These are phyloP conservation scores for Lophotriccus pileatus DNA, from an alignment of 2,797 vertebrate genomes.

Conservation along the genomic window DNA sequence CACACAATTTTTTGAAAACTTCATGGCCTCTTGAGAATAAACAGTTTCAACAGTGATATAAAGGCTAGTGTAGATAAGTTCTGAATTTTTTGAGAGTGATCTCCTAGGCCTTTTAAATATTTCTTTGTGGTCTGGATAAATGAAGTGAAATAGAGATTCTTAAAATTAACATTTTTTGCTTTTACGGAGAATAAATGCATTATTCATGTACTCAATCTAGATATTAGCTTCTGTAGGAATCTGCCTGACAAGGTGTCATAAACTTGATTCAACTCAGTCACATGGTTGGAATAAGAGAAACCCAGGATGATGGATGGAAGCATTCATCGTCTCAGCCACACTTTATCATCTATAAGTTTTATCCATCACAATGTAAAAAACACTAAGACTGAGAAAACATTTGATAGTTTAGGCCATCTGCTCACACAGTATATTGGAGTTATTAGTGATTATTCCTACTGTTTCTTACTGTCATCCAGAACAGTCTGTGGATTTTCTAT, in stretches of 20 bases:
- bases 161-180: not conserved
- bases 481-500: not conserved
- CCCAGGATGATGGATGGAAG: conserved; percentile 11
- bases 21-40: not conserved
- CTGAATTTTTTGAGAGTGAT: not conserved
- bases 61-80: not conserved
- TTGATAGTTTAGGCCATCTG: conserved; percentile 45
- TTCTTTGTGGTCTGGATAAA: not conserved
- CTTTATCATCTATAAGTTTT: conserved; percentile 41
- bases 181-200: conserved; percentile 23
- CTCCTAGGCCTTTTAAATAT: not conserved
- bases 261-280: conserved; percentile 31
- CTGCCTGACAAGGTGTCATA: conserved; percentile 3
- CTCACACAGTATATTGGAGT: not conserved
- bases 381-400: not conserved
- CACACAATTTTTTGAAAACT: not conserved
- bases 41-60: not conserved
- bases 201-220: not conserved
- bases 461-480: not conserved
- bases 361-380: conserved; percentile 5
- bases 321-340: conserved; percentile 16
- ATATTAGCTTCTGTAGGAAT: not conserved
- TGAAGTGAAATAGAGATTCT: not conserved
- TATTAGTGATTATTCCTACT: conserved; percentile 18
- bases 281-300: not conserved